A percentile compares a stretch with the other conserved stretches of the same genome.
Conservation (phyloP, 1,140 invertebrate species). For the Zophobas atratus region DNA sequence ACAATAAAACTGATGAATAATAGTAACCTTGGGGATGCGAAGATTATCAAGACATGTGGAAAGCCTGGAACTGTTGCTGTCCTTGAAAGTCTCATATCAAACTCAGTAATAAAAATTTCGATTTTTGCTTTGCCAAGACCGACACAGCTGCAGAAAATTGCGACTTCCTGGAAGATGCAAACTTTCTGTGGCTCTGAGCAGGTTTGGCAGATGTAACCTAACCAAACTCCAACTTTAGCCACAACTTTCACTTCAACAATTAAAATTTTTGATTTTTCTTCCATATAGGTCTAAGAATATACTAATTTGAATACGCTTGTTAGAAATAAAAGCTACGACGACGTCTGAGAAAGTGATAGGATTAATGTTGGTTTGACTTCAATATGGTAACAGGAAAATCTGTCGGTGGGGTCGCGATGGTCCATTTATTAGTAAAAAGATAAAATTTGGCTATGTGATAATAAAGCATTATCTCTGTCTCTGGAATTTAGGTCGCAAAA, state of each 20-base stretch:
- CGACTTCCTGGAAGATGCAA: background rate
- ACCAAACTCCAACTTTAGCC: background rate
- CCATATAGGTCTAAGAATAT: constrained; percentile 20
- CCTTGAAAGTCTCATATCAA: constrained; percentile 31
- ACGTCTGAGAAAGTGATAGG: constrained; percentile 35
- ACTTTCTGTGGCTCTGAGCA: constrained; percentile 1
- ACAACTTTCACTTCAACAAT: constrained; percentile 15
- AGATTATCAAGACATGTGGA: constrained; percentile 16
- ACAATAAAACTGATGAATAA: background rate
- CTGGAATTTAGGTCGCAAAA: constrained; percentile 61
- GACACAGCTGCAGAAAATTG: constrained; percentile 14
- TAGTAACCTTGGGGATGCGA: constrained; percentile 21
- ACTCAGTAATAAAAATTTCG: constrained; percentile 1
- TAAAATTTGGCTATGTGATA: constrained; percentile 30
- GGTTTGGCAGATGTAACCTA: background rate
- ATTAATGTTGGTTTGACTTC: constrained; percentile 27
- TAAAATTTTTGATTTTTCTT: constrained; percentile 31
- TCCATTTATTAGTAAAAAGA: constrained; percentile 24
- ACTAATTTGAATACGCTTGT: constrained; percentile 18
- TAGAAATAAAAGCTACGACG: constrained; percentile 21
- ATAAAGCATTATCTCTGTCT: constrained; percentile 56
- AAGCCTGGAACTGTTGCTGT: background rate
- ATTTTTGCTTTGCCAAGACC: background rate
- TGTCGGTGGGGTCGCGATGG: constrained; percentile 15
- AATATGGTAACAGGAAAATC: constrained; percentile 35